A percentile compares a stretch with the other conserved stretches of the same genome.
These are phyloP conservation scores for Andrena cerasifolii DNA, from an alignment of 1,140 invertebrate genomes.

Conservation along the genomic window DNA sequence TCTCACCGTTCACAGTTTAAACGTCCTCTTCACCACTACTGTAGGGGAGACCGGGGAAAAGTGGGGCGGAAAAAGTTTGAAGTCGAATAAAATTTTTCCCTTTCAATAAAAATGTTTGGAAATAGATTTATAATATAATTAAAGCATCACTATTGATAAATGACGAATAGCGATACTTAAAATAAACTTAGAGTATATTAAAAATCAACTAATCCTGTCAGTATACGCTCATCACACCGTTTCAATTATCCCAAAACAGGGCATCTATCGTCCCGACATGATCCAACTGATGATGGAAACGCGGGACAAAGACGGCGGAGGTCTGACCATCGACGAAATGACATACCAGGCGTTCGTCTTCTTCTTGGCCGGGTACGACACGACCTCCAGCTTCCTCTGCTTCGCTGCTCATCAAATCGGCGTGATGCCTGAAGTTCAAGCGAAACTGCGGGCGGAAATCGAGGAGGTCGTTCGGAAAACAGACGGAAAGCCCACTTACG, in stretches of 20 bases:
- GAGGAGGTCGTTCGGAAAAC: constrained; percentile 74
- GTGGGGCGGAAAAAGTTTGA: no score
- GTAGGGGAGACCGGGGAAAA: no score
- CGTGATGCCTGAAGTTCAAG: constrained; percentile 83
- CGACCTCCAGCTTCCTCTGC: constrained; percentile 79
- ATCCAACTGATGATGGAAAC: constrained; percentile 56
- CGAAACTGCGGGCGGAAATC: constrained; percentile 84
- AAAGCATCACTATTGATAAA: no score
- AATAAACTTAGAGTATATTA: no score
- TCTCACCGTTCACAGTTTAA: no score
- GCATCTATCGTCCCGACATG: constrained; percentile 36
- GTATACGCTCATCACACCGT: not conserved
- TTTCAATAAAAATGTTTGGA: no score
- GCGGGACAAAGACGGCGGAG: not conserved
- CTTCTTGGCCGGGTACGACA: constrained; percentile 84
- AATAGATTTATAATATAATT: no score
- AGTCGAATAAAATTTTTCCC: no score
- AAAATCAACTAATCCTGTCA: no score
- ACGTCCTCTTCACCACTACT: no score
- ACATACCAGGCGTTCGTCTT: constrained; percentile 76
- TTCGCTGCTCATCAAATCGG: constrained; percentile 81
- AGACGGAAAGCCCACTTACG: constrained; percentile 58
- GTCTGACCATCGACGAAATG: constrained; percentile 34
- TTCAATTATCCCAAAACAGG: not conserved
- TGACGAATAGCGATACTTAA: no score